phyloP scores from a whole-genome alignment of 1,140 invertebrate species.

The Magallana gigas region DNA sequence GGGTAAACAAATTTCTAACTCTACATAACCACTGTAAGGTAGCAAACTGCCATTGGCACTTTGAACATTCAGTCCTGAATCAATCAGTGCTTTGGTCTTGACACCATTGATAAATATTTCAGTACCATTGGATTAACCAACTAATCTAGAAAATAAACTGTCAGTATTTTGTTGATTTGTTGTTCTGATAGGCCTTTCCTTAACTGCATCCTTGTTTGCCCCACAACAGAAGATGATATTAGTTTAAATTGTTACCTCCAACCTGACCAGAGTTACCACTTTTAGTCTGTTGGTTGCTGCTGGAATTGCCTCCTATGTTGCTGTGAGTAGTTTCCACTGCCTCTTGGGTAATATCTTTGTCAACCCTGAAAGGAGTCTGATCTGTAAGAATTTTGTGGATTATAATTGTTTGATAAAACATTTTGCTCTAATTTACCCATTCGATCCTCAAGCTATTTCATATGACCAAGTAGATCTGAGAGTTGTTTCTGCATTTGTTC shows the following conservation, averaged over 20 bases:
- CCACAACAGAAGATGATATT: constrained; percentile 5
- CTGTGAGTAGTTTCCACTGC: constrained; percentile 6
- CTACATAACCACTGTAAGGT: constrained; percentile 52
- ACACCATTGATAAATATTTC: constrained; percentile 7
- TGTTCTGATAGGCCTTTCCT: neutral
- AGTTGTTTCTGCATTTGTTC: constrained; percentile 7
- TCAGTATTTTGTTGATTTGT: constrained; percentile 14
- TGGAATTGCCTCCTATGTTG: neutral
- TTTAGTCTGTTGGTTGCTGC: neutral
- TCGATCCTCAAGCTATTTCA: constrained; percentile 4
- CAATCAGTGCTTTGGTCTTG: constrained; percentile 43
- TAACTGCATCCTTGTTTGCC: constrained; percentile 13
- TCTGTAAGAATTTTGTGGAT: neutral
- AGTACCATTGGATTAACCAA: constrained; percentile 35
- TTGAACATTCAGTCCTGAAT: constrained; percentile 40
- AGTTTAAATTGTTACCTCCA: constrained; percentile 35
- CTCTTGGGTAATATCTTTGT: neutral
- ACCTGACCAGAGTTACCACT: too few species aligned
- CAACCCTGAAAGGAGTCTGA: constrained; percentile 8
- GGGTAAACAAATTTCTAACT: constrained; percentile 34
- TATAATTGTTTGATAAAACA: neutral
- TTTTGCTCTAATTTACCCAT: neutral
- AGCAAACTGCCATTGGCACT: constrained; percentile 39
- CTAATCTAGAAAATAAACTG: constrained; percentile 23
- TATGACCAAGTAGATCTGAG: neutral